Evolutionary conservation across 2,888 invertebrate genomes (phyloP), one percentile per base, ranked within the genome.

Genomic region (Eupeodes latifasciatus): DNA sequence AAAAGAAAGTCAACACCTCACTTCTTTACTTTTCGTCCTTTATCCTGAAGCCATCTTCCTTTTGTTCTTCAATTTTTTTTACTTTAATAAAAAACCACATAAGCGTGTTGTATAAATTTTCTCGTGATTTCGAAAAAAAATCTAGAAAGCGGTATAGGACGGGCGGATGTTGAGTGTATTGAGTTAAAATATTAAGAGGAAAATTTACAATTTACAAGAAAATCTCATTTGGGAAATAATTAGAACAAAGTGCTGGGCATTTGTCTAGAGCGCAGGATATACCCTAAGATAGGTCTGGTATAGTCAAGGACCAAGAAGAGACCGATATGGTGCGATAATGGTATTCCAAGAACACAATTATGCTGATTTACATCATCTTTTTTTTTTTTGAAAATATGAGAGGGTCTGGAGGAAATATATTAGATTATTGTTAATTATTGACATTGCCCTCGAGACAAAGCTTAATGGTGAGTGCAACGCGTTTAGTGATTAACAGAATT

Each of bases 371-470:
- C 49, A 71, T 72, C 69, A 69, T 53, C 19, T 5, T 1, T 14
- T 40, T 27, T 27, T 27, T 2, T 27, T 27, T 27, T 27, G 27
- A 55, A 14, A 16, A 11, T 44, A 4, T 16, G 16, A 36, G 47
- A 19, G 51, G n/a, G 57, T 59, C 7, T 40, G 72, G 64, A 66
- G 57, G 83, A 76, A 62, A 75, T 61, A 80, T 84, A 87, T 87
- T 87, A 87, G 84, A 87, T 87, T 87, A 84, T 84, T 87, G 84
- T 87, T 87, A 87, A 87, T 87, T 87, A 87, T 87, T 87, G 80
- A 81, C 77, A 57, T 80, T 76, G 80, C 84, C 66, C 72, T 36
- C 27, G 75, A 55, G 86, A 79, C 75, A 51, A 69, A 53, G 67
- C 40, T 47, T 34, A 53, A 72, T 49, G 53, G 49, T 59, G 40